A percentile compares a stretch with the other conserved stretches of the same genome.
These are phyloP conservation scores for Augochlorella aurata DNA, from an alignment of 2,888 invertebrate species.

Conservation along the genomic window DNA sequence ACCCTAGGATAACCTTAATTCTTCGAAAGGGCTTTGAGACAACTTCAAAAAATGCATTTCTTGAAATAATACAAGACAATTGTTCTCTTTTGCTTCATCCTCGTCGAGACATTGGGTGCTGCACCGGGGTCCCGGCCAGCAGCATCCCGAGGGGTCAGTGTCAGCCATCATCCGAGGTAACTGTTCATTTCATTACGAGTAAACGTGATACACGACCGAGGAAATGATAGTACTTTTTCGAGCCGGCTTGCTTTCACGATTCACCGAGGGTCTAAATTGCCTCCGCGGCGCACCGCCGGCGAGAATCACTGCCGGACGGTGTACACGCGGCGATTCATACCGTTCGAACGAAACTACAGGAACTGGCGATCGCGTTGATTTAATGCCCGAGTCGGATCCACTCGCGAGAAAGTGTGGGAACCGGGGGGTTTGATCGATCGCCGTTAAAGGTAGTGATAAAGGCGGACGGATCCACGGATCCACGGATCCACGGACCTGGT, in stretches of 20 bases:
- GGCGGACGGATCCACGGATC: neutral
- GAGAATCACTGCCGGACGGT: slow-evolving; percentile 4
- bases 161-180: neutral
- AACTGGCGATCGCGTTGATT: slow-evolving; percentile 17
- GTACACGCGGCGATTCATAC: neutral
- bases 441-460: neutral
- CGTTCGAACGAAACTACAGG: slow-evolving; percentile 18
- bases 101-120: too few species aligned
- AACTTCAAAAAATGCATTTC: too few species aligned
- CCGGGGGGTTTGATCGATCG: neutral
- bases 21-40: too few species aligned
- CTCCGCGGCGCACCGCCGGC: neutral
- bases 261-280: neutral
- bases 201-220: neutral
- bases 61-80: too few species aligned
- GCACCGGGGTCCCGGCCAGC: too few species aligned
- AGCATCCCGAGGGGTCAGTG: neutral
- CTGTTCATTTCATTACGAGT: neutral
- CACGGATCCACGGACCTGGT: neutral
- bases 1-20: too few species aligned
- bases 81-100: too few species aligned
- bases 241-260: neutral
- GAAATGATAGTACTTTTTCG: neutral
- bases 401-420: slow-evolving; percentile 11
- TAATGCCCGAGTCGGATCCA: slow-evolving; percentile 5